These are phyloP conservation scores for Tribolium castaneum DNA, from an alignment of 1,140 invertebrate genomes.

Conservation along the genomic window DNA sequence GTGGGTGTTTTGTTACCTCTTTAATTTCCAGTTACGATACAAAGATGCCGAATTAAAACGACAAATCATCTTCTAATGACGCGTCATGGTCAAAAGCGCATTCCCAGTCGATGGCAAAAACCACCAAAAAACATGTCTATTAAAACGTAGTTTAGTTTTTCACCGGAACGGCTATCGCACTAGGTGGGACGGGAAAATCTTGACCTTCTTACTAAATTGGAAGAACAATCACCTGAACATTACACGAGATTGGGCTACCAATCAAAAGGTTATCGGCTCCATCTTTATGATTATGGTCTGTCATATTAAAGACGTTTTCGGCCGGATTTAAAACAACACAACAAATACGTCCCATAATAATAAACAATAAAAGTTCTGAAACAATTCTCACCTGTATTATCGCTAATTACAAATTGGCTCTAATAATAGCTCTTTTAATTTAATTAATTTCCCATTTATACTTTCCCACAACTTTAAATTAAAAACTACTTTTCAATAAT, in stretches of 20 bases:
- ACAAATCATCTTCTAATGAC: constrained; percentile 30
- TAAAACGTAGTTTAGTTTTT: no score
- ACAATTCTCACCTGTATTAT: no score
- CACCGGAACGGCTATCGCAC: no score
- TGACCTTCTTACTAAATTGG: not conserved
- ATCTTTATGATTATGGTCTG: not conserved
- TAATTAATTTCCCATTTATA: no score
- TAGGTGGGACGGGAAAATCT: not conserved
- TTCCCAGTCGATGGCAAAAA: not conserved
- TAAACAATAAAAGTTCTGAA: no score
- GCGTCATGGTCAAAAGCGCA: not conserved
- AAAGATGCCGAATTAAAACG: constrained; percentile 30
- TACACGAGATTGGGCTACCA: not conserved
- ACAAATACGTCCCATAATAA: no score
- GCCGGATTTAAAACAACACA: no score
- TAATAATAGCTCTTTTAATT: no score
- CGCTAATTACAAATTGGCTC: no score
- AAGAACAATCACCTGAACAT: not conserved
- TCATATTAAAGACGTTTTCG: not conserved
- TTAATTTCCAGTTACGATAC: constrained; percentile 10
- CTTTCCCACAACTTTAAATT: no score
- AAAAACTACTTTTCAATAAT: no score
- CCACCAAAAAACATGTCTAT: no score
- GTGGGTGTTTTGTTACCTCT: constrained; percentile 31
- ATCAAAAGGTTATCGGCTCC: not conserved